These are phyloP conservation scores for Leptonema lineaticorne DNA, from an alignment of 1,140 invertebrate genomes.

Conservation along the genomic window DNA sequence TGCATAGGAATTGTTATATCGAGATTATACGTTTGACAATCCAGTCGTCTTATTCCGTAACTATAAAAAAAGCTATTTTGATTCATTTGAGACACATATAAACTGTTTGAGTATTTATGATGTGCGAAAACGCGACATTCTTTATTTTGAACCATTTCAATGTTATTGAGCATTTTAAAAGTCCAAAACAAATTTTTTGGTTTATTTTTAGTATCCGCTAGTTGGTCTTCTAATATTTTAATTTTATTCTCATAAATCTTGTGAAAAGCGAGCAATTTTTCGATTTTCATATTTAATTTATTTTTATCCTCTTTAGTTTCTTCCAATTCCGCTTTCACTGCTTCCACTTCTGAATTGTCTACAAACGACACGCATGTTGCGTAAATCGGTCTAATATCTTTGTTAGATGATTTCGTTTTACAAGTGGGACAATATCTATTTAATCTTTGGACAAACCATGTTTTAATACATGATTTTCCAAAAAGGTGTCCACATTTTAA, in stretches of 20 bases:
- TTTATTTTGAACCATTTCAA: conserved; percentile 66
- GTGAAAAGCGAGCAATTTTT: conserved; percentile 41
- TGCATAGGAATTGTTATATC: conserved; percentile 68
- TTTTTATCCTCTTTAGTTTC: conserved; percentile 47
- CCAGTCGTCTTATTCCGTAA: conserved; percentile 77
- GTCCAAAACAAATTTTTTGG: conserved; percentile 49
- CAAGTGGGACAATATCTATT: conserved; percentile 78
- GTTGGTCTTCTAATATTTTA: conserved; percentile 50
- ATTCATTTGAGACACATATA: conserved; percentile 73
- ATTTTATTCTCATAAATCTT: conserved; percentile 50
- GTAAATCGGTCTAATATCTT: conserved; percentile 72
- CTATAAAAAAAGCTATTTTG: conserved; percentile 69
- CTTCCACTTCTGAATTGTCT: conserved; percentile 57
- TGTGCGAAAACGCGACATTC: conserved; percentile 78
- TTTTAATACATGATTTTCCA: conserved; percentile 78
- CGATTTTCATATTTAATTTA: conserved; percentile 46
- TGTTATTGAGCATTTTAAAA: conserved; percentile 62
- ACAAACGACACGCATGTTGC: conserved; percentile 54
- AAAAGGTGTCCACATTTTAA: conserved; percentile 91
- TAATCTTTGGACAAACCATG: conserved; percentile 66
- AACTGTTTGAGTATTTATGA: conserved; percentile 60
- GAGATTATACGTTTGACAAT: conserved; percentile 61
- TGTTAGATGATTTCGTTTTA: conserved; percentile 71
- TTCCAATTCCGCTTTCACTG: conserved; percentile 57
- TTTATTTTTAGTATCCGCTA: conserved; percentile 46